Percentiles rank a stretch among this genome's conserved stretches.
Evolutionary conservation across 2,888 invertebrate genomes (phyloP).

Genomic region (Apodemia hepburni): DNA sequence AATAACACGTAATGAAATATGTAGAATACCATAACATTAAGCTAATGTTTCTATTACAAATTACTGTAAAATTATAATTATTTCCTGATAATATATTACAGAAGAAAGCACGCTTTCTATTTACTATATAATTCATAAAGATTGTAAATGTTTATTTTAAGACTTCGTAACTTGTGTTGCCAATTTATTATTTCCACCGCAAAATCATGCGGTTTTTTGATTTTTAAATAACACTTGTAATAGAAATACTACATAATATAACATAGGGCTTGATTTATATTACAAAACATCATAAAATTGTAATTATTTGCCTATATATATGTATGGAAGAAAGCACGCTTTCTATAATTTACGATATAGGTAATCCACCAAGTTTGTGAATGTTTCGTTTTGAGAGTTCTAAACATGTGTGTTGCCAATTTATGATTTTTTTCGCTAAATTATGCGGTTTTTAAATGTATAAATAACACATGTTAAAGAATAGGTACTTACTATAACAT

Average conservation of each 20-base stretch:
- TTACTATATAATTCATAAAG: constrained; percentile 20
- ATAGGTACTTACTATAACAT: too few species aligned
- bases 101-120: constrained; percentile 29
- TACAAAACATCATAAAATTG: constrained; percentile 22
- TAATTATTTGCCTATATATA: constrained; percentile 25
- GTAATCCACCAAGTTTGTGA: constrained; percentile 11
- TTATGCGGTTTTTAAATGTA: too few species aligned
- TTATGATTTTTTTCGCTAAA: too few species aligned
- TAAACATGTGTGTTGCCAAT: not conserved
- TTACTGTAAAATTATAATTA: constrained; percentile 24
- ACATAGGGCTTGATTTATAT: constrained; percentile 4
- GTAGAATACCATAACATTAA: too few species aligned
- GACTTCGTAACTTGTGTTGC: not conserved
- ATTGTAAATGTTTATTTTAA: constrained; percentile 16
- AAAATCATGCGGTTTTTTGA: too few species aligned
- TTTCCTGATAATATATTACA: constrained; percentile 20
- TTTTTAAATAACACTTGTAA: too few species aligned
- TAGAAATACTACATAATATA: too few species aligned
- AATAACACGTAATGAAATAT: too few species aligned
- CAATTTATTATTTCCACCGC: too few species aligned
- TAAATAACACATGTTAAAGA: too few species aligned
- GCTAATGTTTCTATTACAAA: constrained; percentile 12
- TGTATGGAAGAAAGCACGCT: constrained; percentile 30
- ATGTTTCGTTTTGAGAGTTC: constrained; percentile 15
- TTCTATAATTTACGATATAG: constrained; percentile 27